Conservation (phyloP, 2,888 invertebrate genomes). For the Campopleginae sp. region DNA sequence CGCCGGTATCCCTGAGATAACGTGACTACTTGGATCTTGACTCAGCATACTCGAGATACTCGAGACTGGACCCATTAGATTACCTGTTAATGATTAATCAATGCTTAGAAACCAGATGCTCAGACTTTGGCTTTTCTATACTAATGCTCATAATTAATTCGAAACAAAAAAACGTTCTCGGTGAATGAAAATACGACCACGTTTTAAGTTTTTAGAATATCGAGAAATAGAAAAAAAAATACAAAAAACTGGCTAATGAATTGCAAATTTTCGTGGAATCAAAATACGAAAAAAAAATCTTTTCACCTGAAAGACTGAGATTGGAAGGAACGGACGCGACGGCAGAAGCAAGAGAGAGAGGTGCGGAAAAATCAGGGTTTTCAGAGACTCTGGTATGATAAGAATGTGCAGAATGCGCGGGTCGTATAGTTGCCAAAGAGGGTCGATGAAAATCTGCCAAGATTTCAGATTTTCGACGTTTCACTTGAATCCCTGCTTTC, state of each 20-base stretch:
- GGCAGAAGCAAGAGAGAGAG: conserved; percentile 75
- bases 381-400: conserved; percentile 72
- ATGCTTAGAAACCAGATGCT: no score
- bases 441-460: conserved; percentile 71
- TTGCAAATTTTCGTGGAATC: background rate
- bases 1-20: conserved; percentile 68
- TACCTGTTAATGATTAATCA: conserved; percentile 69
- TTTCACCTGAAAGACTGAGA: conserved; percentile 76
- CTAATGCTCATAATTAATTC: no score
- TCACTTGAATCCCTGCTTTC: conserved; percentile 72
- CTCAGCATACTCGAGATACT: conserved; percentile 71
- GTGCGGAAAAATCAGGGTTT: conserved; percentile 73
- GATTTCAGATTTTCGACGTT: conserved; percentile 71
- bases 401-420: conserved; percentile 69
- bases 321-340: conserved; percentile 73
- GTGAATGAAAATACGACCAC: no score
- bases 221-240: background rate
- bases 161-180: no score
- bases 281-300: background rate
- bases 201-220: no score
- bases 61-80: conserved; percentile 73
- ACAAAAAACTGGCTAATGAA: background rate
- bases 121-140: no score
- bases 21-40: conserved; percentile 72
- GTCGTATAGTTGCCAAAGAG: conserved; percentile 69